phyloP scores from a whole-genome alignment of 2,113 vertebrate genomes.

The Prolemur simus region DNA sequence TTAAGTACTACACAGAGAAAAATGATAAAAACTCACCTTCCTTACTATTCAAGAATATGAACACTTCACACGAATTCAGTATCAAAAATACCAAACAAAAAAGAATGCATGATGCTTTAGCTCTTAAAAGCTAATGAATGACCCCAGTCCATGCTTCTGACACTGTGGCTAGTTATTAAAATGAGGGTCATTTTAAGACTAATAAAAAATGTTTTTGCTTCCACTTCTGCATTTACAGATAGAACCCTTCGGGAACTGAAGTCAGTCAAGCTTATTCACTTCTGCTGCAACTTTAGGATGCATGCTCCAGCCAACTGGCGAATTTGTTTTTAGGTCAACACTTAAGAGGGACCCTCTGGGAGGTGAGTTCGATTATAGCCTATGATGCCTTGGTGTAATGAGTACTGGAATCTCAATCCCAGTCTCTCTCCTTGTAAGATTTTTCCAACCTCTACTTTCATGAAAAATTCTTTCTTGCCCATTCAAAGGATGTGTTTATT shows the following conservation, averaged over 20 bases:
- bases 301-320: conserved; percentile 86
- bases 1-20: conserved; percentile 74
- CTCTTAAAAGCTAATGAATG: conserved; percentile 66
- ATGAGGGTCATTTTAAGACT: conserved; percentile 83
- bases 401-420: conserved; percentile 83
- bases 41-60: conserved; percentile 76
- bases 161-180: conserved; percentile 79
- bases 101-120: conserved; percentile 48
- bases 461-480: conserved; percentile 58
- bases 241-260: conserved; percentile 83
- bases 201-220: conserved; percentile 83
- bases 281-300: conserved; percentile 84
- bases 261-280: conserved; percentile 87
- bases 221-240: conserved; percentile 86
- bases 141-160: conserved; percentile 59
- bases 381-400: conserved; percentile 78
- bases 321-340: conserved; percentile 89
- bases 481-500: conserved; percentile 49
- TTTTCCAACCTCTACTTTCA: conserved; percentile 65
- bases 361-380: conserved; percentile 83
- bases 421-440: conserved; percentile 75
- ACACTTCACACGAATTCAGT: conserved; percentile 68
- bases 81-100: conserved; percentile 47
- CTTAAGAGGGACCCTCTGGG: conserved; percentile 85
- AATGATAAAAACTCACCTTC: conserved; percentile 65